phyloP scores from a whole-genome alignment of 2,113 vertebrate species.

The Tonatia bakeri region DNA sequence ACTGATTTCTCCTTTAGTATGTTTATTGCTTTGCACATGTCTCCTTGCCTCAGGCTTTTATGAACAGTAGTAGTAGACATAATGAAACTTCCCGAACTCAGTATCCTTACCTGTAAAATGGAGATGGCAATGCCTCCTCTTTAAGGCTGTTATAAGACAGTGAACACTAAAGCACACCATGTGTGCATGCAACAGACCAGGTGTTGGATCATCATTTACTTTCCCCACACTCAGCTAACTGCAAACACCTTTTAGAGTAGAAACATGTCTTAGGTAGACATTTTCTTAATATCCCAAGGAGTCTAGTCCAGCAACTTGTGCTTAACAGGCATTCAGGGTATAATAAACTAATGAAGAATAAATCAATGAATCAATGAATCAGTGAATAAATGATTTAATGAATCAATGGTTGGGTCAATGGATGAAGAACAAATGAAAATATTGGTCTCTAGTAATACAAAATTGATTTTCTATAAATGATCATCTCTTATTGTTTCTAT shows the following conservation, averaged over 20 bases:
- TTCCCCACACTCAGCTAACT: not conserved
- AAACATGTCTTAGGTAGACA: not conserved
- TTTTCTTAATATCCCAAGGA: not conserved
- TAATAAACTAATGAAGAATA: not conserved
- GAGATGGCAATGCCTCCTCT: not conserved
- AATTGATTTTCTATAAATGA: not conserved
- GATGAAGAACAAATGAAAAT: constrained; percentile 11
- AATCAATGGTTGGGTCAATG: not conserved
- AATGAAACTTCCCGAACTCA: not conserved
- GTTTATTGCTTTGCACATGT: not conserved
- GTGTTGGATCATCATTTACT: not conserved
- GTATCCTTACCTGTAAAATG: not conserved
- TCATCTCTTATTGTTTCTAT: not conserved
- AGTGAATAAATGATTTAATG: not conserved
- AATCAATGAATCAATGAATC: not conserved
- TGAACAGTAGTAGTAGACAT: not conserved
- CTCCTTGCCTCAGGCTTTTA: not conserved
- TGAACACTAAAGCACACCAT: not conserved
- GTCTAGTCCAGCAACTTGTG: not conserved
- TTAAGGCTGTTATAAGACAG: not conserved
- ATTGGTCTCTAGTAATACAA: not conserved
- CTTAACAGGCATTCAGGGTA: not conserved
- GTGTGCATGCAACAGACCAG: not conserved
- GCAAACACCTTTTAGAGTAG: not conserved
- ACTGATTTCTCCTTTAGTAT: not conserved